A percentile compares a stretch with the other conserved stretches of the same genome.
phyloP scores from a whole-genome alignment of 1,140 invertebrate species.

The Sogatella furcifera region DNA sequence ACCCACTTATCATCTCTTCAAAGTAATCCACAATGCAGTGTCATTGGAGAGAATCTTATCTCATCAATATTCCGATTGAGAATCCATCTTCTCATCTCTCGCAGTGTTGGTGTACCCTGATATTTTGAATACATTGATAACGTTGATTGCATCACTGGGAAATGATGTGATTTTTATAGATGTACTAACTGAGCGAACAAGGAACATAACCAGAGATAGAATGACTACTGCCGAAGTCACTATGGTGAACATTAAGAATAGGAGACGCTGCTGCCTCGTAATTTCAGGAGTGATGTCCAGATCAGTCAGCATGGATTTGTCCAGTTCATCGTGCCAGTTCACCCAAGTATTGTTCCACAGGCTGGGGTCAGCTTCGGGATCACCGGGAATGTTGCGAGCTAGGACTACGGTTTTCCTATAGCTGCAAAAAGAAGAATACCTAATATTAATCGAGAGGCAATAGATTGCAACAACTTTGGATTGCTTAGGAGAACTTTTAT shows the following conservation, averaged over 20 bases:
- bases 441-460: neutral
- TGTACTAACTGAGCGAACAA: neutral
- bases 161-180: neutral
- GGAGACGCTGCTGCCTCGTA: neutral
- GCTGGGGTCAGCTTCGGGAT: conserved; percentile 42
- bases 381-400: conserved; percentile 39
- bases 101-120: neutral
- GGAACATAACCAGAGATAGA: neutral
- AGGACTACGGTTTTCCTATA: conserved; percentile 33
- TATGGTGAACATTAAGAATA: neutral
- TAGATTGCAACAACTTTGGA: neutral
- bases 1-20: no score
- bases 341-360: conserved; percentile 43
- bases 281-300: neutral
- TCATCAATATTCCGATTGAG: no score
- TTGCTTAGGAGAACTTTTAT: neutral
- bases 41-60: no score
- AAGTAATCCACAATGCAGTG: no score
- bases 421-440: conserved; percentile 13
- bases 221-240: neutral
- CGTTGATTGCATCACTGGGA: neutral
- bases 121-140: neutral
- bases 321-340: conserved; percentile 32
- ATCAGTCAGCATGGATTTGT: neutral
- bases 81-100: no score